phyloP scores from a whole-genome alignment of 2,888 invertebrate species.

The Melanostoma scalare region DNA sequence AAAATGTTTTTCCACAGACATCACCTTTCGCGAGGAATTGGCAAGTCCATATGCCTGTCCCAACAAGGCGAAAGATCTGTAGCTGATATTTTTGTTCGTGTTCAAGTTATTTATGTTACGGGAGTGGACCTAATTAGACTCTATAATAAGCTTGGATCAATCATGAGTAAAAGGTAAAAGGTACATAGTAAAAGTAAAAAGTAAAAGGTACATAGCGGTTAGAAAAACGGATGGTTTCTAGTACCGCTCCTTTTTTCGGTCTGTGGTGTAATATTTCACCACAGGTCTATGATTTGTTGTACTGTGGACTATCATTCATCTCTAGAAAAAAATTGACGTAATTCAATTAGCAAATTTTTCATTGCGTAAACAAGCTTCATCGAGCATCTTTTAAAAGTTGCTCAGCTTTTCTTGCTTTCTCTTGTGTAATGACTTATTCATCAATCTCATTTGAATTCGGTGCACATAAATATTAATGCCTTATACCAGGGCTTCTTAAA shows the following conservation, averaged over 20 bases:
- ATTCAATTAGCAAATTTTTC: conserved; percentile 69
- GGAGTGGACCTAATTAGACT: conserved; percentile 7
- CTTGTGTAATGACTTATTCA: conserved; percentile 68
- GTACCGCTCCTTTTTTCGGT: neutral
- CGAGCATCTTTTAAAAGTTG: conserved; percentile 21
- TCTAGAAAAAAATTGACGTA: conserved; percentile 54
- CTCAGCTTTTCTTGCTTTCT: conserved; percentile 28
- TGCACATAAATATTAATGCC: conserved; percentile 71
- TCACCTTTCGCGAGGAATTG: no score
- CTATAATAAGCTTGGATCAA: conserved; percentile 20
- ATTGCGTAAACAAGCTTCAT: conserved; percentile 62
- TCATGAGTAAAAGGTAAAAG: neutral
- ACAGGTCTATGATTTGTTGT: conserved; percentile 30
- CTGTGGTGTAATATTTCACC: neutral
- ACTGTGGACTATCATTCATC: conserved; percentile 8
- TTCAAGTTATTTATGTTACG: conserved; percentile 29
- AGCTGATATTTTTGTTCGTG: conserved; percentile 4
- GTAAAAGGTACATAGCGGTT: no score
- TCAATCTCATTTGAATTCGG: conserved; percentile 72
- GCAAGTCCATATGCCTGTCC: no score
- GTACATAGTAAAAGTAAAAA: no score
- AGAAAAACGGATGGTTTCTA: no score
- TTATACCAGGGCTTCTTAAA: conserved; percentile 21
- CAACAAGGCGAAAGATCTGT: conserved; percentile 28
- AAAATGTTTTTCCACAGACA: no score